These are phyloP conservation scores for Ahaetulla prasina DNA, from an alignment of 2,113 vertebrate species.

Conservation along the genomic window DNA sequence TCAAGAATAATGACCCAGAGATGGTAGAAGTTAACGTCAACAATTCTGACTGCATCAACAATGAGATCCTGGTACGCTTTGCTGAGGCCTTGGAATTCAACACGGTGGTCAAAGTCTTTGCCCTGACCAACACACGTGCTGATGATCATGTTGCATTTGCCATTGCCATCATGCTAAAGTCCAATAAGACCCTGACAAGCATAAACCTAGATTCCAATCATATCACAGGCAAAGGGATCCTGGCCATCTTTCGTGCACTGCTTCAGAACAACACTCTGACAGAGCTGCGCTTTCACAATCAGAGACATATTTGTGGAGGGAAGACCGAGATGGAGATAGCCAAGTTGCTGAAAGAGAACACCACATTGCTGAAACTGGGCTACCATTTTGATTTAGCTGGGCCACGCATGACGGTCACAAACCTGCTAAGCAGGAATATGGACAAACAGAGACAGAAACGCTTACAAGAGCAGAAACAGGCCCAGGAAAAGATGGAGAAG, in stretches of 20 bases:
- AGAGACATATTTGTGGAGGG: constrained; percentile 94
- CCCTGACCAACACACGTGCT: constrained; percentile 89
- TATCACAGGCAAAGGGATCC: constrained; percentile 91
- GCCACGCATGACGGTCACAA: constrained; percentile 94
- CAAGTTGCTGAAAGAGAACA: constrained; percentile 92
- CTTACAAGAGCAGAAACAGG: constrained; percentile 88
- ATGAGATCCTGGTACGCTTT: constrained; percentile 89
- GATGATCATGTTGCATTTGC: constrained; percentile 95
- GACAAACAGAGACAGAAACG: constrained; percentile 91
- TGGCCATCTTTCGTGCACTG: constrained; percentile 89
- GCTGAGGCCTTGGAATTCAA: constrained; percentile 87
- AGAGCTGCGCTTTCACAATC: constrained; percentile 96
- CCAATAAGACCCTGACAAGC: constrained; percentile 86
- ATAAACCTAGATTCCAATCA: constrained; percentile 97
- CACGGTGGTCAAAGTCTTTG: constrained; percentile 79
- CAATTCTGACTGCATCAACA: constrained; percentile 95
- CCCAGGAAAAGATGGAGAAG: constrained; percentile 80
- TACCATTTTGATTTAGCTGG: constrained; percentile 95
- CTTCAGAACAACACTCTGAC: constrained; percentile 87
- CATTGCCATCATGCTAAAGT: constrained; percentile 84
- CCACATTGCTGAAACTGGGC: constrained; percentile 89
- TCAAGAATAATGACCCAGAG: constrained; percentile 79
- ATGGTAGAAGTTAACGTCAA: constrained; percentile 88
- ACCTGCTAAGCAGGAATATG: constrained; percentile 95
- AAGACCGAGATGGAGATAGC: constrained; percentile 98